Percentiles rank a stretch among this genome's conserved stretches.
phyloP scores from a whole-genome alignment of 2,888 invertebrate genomes.

The Phanerotoma sp. region DNA sequence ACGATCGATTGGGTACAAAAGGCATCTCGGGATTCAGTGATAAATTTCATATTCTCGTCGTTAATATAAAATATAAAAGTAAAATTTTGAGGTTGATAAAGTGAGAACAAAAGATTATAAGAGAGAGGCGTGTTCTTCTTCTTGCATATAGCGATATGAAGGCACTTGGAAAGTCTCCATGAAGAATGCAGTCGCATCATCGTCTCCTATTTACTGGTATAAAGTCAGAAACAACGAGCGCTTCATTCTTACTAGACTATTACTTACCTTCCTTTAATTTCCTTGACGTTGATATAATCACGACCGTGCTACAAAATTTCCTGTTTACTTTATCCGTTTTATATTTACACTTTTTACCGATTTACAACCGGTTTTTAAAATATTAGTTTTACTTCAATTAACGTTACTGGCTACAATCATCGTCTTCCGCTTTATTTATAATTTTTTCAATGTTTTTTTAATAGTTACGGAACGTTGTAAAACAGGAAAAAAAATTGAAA shows the following conservation, averaged over 20 bases:
- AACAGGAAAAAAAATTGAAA: too few species aligned
- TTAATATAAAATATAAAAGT: conserved; percentile 1
- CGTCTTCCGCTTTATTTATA: too few species aligned
- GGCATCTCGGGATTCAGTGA: conserved; percentile 4
- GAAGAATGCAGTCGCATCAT: neutral
- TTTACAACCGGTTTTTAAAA: neutral
- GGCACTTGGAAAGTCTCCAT: neutral
- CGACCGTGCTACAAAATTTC: neutral
- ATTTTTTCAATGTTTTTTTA: too few species aligned
- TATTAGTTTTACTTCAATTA: neutral
- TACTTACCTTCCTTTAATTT: conserved; percentile 5
- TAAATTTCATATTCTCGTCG: neutral
- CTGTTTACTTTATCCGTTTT: neutral
- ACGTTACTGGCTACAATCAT: neutral
- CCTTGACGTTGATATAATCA: neutral
- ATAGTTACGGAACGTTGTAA: too few species aligned
- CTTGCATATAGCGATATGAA: conserved; percentile 5
- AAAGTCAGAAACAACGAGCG: conserved; percentile 1
- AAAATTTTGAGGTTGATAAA: conserved; percentile 12
- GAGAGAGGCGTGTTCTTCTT: neutral
- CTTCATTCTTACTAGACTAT: conserved; percentile 4
- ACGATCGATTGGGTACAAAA: neutral
- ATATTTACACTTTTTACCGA: neutral
- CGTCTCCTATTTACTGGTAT: neutral
- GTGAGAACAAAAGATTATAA: neutral